Evolutionary conservation across 2,797 vertebrate species (phyloP).

Genomic region (Arrhamphus sclerolepis): DNA sequence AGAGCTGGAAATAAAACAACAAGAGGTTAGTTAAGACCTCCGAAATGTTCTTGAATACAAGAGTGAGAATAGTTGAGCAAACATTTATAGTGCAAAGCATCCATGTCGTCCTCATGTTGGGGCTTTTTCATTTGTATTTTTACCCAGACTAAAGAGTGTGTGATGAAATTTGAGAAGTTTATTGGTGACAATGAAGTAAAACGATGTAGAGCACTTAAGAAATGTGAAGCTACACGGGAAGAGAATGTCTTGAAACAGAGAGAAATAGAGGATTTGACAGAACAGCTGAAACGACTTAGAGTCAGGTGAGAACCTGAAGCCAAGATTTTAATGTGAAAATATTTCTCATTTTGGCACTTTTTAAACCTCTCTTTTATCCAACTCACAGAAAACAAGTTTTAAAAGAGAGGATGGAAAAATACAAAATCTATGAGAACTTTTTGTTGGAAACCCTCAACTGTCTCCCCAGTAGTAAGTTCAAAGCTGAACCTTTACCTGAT

Average conservation of each 20-base stretch:
- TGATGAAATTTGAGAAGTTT: slow-evolving; percentile 76
- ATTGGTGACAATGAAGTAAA: slow-evolving; percentile 78
- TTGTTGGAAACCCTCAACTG: slow-evolving; percentile 77
- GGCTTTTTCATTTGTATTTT: slow-evolving; percentile 8
- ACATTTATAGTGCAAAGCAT: not conserved
- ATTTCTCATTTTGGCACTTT: not conserved
- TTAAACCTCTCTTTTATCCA: slow-evolving; percentile 6
- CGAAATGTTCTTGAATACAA: not conserved
- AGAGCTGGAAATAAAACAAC: slow-evolving; percentile 74
- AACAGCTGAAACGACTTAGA: slow-evolving; percentile 69
- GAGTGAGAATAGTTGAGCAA: not conserved
- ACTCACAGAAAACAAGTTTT: slow-evolving; percentile 74
- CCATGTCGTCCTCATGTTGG: not conserved
- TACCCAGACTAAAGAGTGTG: slow-evolving; percentile 74
- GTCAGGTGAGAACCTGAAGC: slow-evolving; percentile 59
- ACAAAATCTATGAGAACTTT: slow-evolving; percentile 81
- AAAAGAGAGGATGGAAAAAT: slow-evolving; percentile 72
- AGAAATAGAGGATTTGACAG: slow-evolving; percentile 71
- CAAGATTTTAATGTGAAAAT: not conserved
- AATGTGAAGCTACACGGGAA: slow-evolving; percentile 70
- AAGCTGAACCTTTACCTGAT: not conserved
- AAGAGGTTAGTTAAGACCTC: slow-evolving; percentile 61
- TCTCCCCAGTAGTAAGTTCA: slow-evolving; percentile 77
- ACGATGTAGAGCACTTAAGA: slow-evolving; percentile 66
- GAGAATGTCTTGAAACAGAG: slow-evolving; percentile 70